Base-by-base conservation (phyloP, 2,797 vertebrate species). In the Cichlasoma orientale region DNA sequence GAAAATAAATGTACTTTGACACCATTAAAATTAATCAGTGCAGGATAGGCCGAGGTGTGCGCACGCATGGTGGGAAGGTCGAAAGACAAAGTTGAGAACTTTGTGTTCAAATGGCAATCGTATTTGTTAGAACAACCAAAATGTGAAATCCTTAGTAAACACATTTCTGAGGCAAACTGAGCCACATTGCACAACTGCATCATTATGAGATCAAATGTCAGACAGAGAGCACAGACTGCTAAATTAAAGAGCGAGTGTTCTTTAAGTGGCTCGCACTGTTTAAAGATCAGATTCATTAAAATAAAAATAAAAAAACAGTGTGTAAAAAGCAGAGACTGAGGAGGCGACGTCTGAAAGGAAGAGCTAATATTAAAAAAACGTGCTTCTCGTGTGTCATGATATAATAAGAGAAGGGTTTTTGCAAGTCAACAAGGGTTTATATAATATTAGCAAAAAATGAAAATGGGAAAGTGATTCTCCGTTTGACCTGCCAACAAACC, bases 161-260 rank as follows among this genome's bases (percentile, higher is more conserved):
- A 50, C 41, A 68, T 68, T 68, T 68, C 18, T 68, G 61, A 50
- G 47, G 61, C 47, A 3, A 68, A 50, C 61, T 68, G 63, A 25
- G 19, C 19, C 25, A 29, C 41, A 50, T 29, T n/a, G 19, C 63
- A 50, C 63, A 29, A 3, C 25, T 68, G 41, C 10, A 68, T 14
- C 18, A 68, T 50, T 68, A 68, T 68, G 16, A 6, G 44, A 50
- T 50, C 63, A 68, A n/a, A 50, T 68, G 63, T 68, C 41, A 68
- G 41, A 50, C 41, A 29, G 16, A 5, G 44, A 50, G 18, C 25
- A 50, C 29, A 18, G 25, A 29, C 63, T 31, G 44, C 44, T n/a
- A 68, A 50, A 31, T 5, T 31, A 68, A 68, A 68, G 63, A 50
- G 63, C 29, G 47, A 13, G 16, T 29, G 18, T 11, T 68, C 63